Percentiles rank a stretch among this genome's conserved stretches.
Evolutionary conservation across 30 jellyfish, hydroid and myxozoan genomes (phyloP).

Genomic region (Pelagia noctiluca): DNA sequence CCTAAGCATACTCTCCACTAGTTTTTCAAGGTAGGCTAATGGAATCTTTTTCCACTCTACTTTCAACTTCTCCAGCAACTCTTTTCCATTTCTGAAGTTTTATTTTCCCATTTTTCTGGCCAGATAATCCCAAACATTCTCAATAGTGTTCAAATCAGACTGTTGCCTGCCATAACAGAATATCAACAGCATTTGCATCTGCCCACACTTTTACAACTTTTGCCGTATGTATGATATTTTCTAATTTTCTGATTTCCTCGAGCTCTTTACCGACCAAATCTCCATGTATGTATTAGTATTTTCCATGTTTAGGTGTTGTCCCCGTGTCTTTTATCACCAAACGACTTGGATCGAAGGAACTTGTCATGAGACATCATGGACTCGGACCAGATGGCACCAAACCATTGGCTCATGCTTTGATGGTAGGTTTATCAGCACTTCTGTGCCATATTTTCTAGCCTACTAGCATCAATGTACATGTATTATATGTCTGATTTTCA

Average conservation of each 20-base stretch:
- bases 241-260: not conserved
- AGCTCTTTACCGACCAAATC: not conserved
- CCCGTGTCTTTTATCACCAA: slow-evolving; percentile 52
- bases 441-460: not conserved
- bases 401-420: slow-evolving; percentile 62
- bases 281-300: not conserved
- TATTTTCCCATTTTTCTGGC: not conserved
- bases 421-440: slow-evolving; percentile 15
- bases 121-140: not conserved
- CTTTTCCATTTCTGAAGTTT: not conserved
- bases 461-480: not conserved
- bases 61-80: not conserved
- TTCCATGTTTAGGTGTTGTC: slow-evolving; percentile 21
- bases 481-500: no score
- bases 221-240: not conserved
- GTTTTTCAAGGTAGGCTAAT: not conserved
- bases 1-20: not conserved
- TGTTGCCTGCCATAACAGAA: not conserved
- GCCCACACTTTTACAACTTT: not conserved
- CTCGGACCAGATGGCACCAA: slow-evolving; percentile 64
- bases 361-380: slow-evolving; percentile 73
- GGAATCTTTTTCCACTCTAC: not conserved
- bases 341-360: slow-evolving; percentile 29
- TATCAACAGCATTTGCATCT: not conserved
- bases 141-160: not conserved